phyloP scores from a whole-genome alignment of 2,888 invertebrate genomes.

The Agriopis marginaria region DNA sequence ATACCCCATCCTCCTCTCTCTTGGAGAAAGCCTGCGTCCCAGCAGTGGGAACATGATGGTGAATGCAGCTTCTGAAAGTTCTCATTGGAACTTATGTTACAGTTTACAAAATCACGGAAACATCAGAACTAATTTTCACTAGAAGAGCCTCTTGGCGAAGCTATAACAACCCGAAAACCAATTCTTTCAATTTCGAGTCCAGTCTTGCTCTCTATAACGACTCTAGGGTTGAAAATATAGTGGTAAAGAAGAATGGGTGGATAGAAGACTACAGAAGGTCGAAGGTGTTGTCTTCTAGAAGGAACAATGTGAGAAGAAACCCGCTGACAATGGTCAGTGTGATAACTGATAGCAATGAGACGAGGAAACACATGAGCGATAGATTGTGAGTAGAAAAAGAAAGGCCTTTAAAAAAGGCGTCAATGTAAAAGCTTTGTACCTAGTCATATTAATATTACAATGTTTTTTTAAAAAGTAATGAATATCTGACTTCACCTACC shows the following conservation, averaged over 20 bases:
- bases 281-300: conserved; percentile 61
- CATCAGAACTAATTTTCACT: conserved; percentile 62
- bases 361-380: conserved; percentile 71
- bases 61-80: neutral
- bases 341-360: conserved; percentile 75
- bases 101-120: conserved; percentile 72
- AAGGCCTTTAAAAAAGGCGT: no score
- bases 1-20: no score
- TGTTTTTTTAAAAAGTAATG: no score
- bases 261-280: conserved; percentile 65
- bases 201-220: conserved; percentile 15
- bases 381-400: conserved; percentile 66
- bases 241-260: conserved; percentile 53
- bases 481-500: no score
- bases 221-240: conserved; percentile 17
- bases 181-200: neutral
- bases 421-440: no score
- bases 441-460: no score
- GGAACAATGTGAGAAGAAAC: conserved; percentile 64
- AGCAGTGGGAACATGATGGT: no score
- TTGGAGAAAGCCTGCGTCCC: no score
- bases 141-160: conserved; percentile 62
- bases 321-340: conserved; percentile 71
- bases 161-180: conserved; percentile 4
- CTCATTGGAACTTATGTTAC: conserved; percentile 24